Percentiles rank a stretch among this genome's conserved stretches.
Conservation (phyloP, 2,888 invertebrate genomes). For the Gymnosoma rotundatum region DNA sequence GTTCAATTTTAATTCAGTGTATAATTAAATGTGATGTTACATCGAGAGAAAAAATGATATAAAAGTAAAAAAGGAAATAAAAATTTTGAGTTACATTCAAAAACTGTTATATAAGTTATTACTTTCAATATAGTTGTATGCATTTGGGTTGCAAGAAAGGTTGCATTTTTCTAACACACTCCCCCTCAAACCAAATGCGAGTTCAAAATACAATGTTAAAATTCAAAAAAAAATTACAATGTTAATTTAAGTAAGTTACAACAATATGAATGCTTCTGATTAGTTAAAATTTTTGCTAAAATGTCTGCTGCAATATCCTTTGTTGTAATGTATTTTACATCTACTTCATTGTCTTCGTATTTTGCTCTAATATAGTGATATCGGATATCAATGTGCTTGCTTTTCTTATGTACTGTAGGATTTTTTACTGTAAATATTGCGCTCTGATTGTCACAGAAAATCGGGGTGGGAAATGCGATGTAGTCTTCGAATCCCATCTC, state of each 20-base stretch:
- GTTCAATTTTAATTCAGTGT: neutral
- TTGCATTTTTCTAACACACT: neutral
- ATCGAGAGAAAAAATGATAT: neutral
- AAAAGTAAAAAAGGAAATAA: neutral
- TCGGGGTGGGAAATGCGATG: too few relatives aligned
- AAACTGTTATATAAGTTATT: too few relatives aligned
- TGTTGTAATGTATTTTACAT: conserved; percentile 14
- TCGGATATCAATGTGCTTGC: neutral
- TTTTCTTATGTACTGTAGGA: neutral
- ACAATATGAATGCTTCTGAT: neutral
- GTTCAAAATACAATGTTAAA: neutral
- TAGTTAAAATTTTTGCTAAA: neutral
- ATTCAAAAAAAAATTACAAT: neutral
- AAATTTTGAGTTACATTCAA: neutral
- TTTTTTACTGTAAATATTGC: too few relatives aligned
- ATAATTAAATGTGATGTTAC: neutral
- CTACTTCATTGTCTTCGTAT: neutral
- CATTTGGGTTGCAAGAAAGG: neutral
- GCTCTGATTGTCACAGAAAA: too few relatives aligned
- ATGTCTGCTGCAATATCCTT: conserved; percentile 3
- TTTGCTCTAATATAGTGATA: neutral
- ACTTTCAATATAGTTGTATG: too few relatives aligned
- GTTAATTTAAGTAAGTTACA: conserved; percentile 2
- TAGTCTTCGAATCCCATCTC: too few relatives aligned
- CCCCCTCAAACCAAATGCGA: neutral